phyloP scores from a whole-genome alignment of 2,888 invertebrate species.

The Lasioglossum villosulum region DNA sequence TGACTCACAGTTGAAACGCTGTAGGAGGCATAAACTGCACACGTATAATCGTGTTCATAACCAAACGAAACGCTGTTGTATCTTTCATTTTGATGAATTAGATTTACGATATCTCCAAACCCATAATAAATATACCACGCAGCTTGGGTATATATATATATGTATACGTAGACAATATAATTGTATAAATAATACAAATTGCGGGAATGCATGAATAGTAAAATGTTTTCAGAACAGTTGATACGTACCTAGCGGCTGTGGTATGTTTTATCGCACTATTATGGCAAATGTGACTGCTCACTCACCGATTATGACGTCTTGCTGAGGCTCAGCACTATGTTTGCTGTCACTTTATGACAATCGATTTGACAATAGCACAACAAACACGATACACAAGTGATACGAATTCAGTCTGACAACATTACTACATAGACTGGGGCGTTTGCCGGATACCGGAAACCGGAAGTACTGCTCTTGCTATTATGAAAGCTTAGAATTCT shows the following conservation, averaged over 20 bases:
- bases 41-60: slow-evolving; percentile 50
- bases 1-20: slow-evolving; percentile 66
- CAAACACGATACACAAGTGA: slow-evolving; percentile 37
- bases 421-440: slow-evolving; percentile 69
- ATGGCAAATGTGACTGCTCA: slow-evolving; percentile 19
- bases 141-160: neutral
- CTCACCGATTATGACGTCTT: slow-evolving; percentile 54
- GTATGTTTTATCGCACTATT: slow-evolving; percentile 19
- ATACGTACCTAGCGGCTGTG: slow-evolving; percentile 64
- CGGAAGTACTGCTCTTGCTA: slow-evolving; percentile 66
- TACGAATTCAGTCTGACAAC: slow-evolving; percentile 47
- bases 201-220: slow-evolving; percentile 30
- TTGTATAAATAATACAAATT: slow-evolving; percentile 36
- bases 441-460: slow-evolving; percentile 77
- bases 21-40: slow-evolving; percentile 41
- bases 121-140: neutral
- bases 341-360: slow-evolving; percentile 49
- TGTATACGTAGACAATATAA: slow-evolving; percentile 1
- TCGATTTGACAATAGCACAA: slow-evolving; percentile 53
- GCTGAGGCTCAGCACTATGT: slow-evolving; percentile 20
- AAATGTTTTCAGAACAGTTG: slow-evolving; percentile 63
- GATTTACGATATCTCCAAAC: neutral
- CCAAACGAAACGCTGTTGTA: slow-evolving; percentile 38
- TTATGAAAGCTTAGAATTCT: slow-evolving; percentile 40
- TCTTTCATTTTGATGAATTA: neutral